Evolutionary conservation across 2,888 invertebrate species (phyloP).

Genomic region (Amiota communis): DNA sequence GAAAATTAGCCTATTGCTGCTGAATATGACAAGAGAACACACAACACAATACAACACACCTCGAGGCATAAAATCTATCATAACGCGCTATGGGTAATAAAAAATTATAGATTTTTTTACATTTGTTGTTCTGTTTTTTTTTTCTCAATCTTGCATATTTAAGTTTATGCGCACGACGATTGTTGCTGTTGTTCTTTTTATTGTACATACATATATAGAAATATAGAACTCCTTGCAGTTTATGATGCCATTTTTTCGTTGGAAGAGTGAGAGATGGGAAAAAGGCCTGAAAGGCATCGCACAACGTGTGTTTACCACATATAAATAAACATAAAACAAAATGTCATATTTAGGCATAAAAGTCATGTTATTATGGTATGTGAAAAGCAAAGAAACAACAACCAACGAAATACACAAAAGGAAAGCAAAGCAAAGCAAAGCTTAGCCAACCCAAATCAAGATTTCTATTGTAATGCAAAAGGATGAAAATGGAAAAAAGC

Average conservation of each 20-base stretch:
- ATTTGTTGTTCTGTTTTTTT: conserved; percentile 4
- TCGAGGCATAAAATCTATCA: conserved; percentile 42
- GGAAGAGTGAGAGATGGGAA: too few relatives aligned
- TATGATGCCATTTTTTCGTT: conserved; percentile 13
- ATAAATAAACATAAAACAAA: conserved; percentile 57
- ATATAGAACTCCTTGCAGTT: conserved; percentile 16
- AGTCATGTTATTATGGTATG: conserved; percentile 18
- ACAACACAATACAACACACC: conserved; percentile 23
- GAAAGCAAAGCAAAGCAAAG: too few relatives aligned
- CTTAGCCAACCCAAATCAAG: too few relatives aligned
- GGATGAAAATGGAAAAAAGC: too few relatives aligned
- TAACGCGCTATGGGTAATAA: conserved; percentile 48
- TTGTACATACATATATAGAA: background rate
- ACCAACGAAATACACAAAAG: background rate
- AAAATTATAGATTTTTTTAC: conserved; percentile 62
- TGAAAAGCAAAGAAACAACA: background rate
- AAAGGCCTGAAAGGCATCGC: background rate
- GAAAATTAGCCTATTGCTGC: conserved; percentile 27
- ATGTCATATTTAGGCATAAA: conserved; percentile 58
- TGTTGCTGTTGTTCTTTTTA: conserved; percentile 10
- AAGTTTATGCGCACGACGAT: conserved; percentile 48
- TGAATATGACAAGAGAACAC: background rate
- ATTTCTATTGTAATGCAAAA: too few relatives aligned
- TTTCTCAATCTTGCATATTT: conserved; percentile 58
- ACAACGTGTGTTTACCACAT: conserved; percentile 33